These are phyloP conservation scores for Ailuropoda melanoleuca DNA, from an alignment of 2,113 vertebrate genomes.

Conservation along the genomic window DNA sequence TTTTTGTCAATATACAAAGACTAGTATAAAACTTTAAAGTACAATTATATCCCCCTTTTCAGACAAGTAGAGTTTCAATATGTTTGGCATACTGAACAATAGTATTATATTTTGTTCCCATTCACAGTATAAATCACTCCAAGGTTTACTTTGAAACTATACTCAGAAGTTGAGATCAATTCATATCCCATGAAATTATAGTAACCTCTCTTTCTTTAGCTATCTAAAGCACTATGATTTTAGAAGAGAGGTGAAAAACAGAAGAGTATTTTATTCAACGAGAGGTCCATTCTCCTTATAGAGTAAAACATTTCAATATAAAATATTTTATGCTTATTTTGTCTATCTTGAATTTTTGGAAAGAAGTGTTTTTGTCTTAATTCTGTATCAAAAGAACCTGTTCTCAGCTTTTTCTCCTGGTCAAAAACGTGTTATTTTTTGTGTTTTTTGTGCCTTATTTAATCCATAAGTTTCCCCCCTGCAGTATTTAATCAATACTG, in stretches of 20 bases:
- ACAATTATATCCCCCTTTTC: background rate
- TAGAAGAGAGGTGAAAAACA: background rate
- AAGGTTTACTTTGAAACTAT: background rate
- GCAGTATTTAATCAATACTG: background rate
- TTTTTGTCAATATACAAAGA: constrained; percentile 42
- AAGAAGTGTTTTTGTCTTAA: background rate
- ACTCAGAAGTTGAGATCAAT: background rate
- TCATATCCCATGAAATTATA: background rate
- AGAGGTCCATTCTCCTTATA: background rate
- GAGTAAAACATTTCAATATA: background rate
- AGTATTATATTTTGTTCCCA: background rate
- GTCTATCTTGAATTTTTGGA: background rate
- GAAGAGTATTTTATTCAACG: background rate
- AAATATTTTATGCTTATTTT: background rate
- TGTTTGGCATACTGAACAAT: background rate
- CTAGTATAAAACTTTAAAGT: constrained; percentile 39
- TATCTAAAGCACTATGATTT: background rate
- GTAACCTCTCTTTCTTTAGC: background rate
- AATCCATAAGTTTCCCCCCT: background rate
- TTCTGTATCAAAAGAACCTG: background rate
- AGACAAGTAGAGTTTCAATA: background rate
- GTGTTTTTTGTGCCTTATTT: background rate
- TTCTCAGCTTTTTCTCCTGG: background rate
- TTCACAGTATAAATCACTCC: background rate
- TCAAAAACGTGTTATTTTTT: background rate